Evolutionary conservation across 2,888 invertebrate species (phyloP), one percentile per base, ranked within the genome.

Genomic region (Noctua fimbriata): DNA sequence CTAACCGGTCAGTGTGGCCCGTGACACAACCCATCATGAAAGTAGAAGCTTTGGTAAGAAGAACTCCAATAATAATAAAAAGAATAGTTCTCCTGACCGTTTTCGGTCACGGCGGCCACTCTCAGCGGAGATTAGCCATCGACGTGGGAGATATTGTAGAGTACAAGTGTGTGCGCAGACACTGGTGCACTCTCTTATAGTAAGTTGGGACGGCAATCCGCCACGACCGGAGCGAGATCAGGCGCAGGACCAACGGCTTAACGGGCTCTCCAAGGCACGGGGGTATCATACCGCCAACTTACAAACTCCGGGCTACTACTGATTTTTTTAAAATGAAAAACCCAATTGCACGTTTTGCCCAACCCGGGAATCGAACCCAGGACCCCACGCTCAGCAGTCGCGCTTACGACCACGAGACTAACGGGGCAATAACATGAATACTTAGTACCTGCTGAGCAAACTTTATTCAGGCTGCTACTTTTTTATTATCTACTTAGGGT

Each of bases 11-110:
- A 2, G 88, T 97, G 66, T 98, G 97, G 97, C 98, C 98, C 0
- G 88, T 98, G 32, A 97, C 97, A 82, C 93, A 98, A 89, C 97
- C 98, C 0, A 92, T 98, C 41, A 94, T 96, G 1, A 98, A 98
- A 94, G 87, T 97, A 6, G 98, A 91, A 67, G 90, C 87, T 28
- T 79, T 90, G 88, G 91, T 91, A 97, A 92, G 97, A 24, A 21
- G 1, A 71, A 21, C 4, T 55, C 2, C 2, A 72, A 41, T 67
- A 55, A 36, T 28, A 60, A 9, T 16, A 3, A 24, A 55, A 55
- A 55, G 10, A 60, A 60, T n/a, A 58, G 14, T 28, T 1, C n/a
- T 28, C 28, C 14, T 58, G 58, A 12, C 12, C 6, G 58, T n/a
- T 58, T 24, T 24, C 24, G 24, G 10, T 55, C 24, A 24, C 10